Conservation (phyloP, 2,797 vertebrate species). For the Sciaenops ocellatus region DNA sequence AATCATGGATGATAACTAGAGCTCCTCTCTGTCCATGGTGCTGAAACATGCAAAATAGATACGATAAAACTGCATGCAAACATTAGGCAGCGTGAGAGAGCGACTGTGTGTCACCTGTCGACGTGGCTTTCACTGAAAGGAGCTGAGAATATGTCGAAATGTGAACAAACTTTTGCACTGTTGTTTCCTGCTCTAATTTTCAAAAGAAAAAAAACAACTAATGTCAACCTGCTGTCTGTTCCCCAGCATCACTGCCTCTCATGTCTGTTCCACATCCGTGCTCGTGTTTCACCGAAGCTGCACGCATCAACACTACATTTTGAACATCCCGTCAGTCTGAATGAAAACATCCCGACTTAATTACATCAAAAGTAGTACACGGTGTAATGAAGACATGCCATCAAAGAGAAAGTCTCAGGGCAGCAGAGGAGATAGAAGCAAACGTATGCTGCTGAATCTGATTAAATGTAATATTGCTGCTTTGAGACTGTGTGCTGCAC, state of each 20-base stretch:
- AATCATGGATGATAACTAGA: no score
- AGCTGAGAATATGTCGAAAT: background rate
- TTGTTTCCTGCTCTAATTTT: background rate
- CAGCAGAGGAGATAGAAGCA: constrained; percentile 11
- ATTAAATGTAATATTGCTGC: constrained; percentile 28
- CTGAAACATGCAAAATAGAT: no score
- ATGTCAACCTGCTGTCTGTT: background rate
- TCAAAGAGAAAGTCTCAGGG: constrained; percentile 26
- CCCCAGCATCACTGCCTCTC: background rate
- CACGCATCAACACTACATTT: background rate
- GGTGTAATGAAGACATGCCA: constrained; percentile 19
- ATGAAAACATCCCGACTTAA: constrained; percentile 14
- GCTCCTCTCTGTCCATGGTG: no score
- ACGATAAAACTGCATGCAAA: no score
- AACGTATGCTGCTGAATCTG: constrained; percentile 22
- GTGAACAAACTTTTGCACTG: background rate
- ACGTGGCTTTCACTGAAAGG: no score
- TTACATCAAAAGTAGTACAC: constrained; percentile 24
- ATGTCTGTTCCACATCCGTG: background rate
- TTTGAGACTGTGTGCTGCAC: constrained; percentile 6
- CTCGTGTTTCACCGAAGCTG: background rate
- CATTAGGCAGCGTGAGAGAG: no score
- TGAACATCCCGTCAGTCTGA: background rate
- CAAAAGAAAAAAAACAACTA: background rate
- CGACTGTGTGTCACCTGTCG: no score